A percentile compares a stretch with the other conserved stretches of the same genome.
Evolutionary conservation across 2,888 invertebrate species (phyloP).

Genomic region (Eupithecia inturbata): DNA sequence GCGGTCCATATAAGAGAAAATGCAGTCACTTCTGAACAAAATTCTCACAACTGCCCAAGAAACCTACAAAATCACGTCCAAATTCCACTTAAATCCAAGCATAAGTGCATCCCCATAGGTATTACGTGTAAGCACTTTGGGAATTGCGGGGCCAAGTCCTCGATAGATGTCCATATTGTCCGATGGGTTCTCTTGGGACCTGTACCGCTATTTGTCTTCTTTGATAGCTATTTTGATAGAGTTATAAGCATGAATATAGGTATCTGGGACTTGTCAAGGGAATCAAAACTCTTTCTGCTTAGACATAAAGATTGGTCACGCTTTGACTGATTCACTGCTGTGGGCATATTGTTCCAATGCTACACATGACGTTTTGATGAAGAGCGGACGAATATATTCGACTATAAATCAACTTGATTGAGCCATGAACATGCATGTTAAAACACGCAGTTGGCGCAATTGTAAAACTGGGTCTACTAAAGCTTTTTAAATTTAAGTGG

Average conservation of each 20-base stretch:
- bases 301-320: neutral
- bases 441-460: neutral
- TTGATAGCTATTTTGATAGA: conserved; percentile 12
- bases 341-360: neutral
- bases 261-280: neutral
- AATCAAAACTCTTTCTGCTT: neutral
- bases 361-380: neutral
- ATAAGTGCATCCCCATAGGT: neutral
- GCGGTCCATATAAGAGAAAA: neutral
- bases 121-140: conserved; percentile 6
- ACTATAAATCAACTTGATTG: conserved; percentile 1
- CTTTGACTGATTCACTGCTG: neutral
- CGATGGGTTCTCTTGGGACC: neutral
- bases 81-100: neutral
- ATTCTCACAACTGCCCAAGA: neutral
- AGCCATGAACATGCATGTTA: neutral
- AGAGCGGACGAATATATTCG: neutral
- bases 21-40: neutral
- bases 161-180: conserved; percentile 7
- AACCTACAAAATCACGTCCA: neutral
- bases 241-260: conserved; percentile 1
- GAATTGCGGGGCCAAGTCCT: neutral
- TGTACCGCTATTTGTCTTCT: conserved; percentile 1
- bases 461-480: neutral
- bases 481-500: neutral